Percentiles rank a stretch among this genome's conserved stretches.
Evolutionary conservation across 1,140 invertebrate genomes (phyloP).

Genomic region (Ceratosolen fusciceps): DNA sequence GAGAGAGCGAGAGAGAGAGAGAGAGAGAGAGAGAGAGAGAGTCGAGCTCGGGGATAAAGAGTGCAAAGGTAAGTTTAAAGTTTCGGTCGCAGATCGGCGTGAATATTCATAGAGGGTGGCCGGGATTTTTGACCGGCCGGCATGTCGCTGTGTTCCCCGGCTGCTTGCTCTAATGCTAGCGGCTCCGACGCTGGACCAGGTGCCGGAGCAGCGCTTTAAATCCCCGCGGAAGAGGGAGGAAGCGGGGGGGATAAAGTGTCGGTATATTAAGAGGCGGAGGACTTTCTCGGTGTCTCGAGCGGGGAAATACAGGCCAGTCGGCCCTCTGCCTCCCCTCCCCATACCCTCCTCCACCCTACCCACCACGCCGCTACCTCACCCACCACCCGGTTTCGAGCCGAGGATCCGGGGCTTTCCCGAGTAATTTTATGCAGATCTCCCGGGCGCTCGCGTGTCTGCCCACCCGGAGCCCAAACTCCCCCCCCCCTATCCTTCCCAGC

Average conservation of each 20-base stretch:
- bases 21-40: not conserved
- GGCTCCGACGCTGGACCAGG: no score
- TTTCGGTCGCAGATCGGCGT: slow-evolving; percentile 58
- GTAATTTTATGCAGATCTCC: not conserved
- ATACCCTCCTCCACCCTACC: no score
- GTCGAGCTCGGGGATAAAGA: no score
- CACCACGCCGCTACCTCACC: no score
- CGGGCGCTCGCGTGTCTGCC: no score
- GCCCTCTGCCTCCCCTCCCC: slow-evolving; percentile 7
- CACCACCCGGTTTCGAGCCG: not conserved
- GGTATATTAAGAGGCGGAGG: slow-evolving; percentile 13
- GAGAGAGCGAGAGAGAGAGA: not conserved
- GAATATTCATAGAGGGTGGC: slow-evolving; percentile 62
- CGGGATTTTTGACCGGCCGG: slow-evolving; percentile 49
- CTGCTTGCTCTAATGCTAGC: not conserved
- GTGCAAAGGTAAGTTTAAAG: slow-evolving; percentile 52
- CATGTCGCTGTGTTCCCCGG: not conserved
- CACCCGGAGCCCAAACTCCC: no score
- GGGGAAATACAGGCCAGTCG: no score
- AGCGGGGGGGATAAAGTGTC: not conserved
- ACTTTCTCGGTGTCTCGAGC: not conserved
- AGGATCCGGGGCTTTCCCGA: not conserved
- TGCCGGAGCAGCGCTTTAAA: no score
- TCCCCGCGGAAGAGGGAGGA: not conserved
- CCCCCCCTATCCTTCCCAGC: no score